These are phyloP conservation scores for Laothoe populi DNA, from an alignment of 2,888 invertebrate species.

Conservation along the genomic window DNA sequence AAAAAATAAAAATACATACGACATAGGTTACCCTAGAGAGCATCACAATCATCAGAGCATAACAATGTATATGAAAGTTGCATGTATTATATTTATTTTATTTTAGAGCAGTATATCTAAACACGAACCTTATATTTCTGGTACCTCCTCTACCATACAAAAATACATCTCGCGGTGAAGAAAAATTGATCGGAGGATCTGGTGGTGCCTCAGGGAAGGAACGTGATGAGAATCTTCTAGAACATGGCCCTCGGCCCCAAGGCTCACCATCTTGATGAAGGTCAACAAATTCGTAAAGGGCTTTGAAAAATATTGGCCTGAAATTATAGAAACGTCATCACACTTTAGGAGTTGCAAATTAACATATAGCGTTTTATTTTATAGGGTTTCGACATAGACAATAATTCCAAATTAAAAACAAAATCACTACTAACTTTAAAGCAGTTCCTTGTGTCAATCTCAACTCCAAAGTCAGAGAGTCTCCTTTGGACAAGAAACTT, in stretches of 20 bases:
- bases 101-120: too few species aligned
- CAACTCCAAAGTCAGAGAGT: slow-evolving; percentile 91
- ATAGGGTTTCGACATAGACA: too few species aligned
- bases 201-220: slow-evolving; percentile 82
- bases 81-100: too few species aligned
- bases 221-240: slow-evolving; percentile 89
- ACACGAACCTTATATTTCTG: slow-evolving; percentile 88
- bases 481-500: slow-evolving; percentile 93
- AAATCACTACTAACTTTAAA: slow-evolving; percentile 91
- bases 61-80: too few species aligned
- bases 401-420: too few species aligned
- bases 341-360: neutral
- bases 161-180: slow-evolving; percentile 92
- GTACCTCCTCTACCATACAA: slow-evolving; percentile 94
- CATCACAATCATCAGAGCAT: too few species aligned
- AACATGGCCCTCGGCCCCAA: slow-evolving; percentile 90
- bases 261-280: slow-evolving; percentile 93
- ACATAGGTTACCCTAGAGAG: too few species aligned
- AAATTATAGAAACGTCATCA: slow-evolving; percentile 35
- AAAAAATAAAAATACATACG: too few species aligned
- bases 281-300: slow-evolving; percentile 95
- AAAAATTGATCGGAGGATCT: slow-evolving; percentile 90
- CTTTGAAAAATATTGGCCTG: slow-evolving; percentile 93
- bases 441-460: slow-evolving; percentile 93
- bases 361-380: neutral